phyloP scores from a whole-genome alignment of 2,797 vertebrate species.

The Premnoplex brunnescens region DNA sequence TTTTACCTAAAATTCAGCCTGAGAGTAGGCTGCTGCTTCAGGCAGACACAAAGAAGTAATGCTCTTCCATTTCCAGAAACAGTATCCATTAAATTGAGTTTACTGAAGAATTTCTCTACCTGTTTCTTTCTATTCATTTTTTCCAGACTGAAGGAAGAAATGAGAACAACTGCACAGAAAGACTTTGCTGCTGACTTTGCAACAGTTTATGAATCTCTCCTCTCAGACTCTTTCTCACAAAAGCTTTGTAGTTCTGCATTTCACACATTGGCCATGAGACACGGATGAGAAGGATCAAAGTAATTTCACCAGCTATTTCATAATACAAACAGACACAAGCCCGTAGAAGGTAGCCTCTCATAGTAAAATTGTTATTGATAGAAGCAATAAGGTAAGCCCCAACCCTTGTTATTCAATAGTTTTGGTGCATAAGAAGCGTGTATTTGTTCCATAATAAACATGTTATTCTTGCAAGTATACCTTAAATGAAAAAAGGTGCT shows the following conservation, averaged over 20 bases:
- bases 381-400: background rate
- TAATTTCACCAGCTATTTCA: background rate
- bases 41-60: background rate
- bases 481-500: background rate
- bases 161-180: background rate
- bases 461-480: background rate
- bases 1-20: background rate
- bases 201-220: background rate
- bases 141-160: background rate
- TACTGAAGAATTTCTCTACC: background rate
- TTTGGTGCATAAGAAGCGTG: background rate
- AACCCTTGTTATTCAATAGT: background rate
- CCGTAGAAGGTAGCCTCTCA: background rate
- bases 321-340: background rate
- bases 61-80: background rate
- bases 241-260: background rate
- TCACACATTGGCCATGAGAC: background rate
- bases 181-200: background rate
- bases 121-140: background rate
- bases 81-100: background rate
- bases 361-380: background rate
- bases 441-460: background rate
- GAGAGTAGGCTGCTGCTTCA: background rate
- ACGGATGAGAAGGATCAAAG: background rate
- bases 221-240: background rate